Conservation (phyloP, 1,140 invertebrate species). For the Pissodes strobi region DNA sequence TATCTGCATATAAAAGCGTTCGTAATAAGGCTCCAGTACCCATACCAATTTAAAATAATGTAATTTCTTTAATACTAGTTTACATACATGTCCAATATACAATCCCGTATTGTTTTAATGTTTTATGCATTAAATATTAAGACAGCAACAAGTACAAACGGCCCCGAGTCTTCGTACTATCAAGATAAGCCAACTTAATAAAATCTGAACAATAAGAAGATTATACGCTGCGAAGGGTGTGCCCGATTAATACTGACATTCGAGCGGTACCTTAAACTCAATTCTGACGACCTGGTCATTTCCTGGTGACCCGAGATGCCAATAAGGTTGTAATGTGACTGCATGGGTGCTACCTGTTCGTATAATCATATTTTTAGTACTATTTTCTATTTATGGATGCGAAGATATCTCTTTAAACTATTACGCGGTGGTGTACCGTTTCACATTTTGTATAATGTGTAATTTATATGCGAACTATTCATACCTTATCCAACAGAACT, state of each 20-base stretch:
- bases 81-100: conserved; percentile 15
- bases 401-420: too few relatives aligned
- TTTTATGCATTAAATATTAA: conserved; percentile 32
- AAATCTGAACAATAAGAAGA: conserved; percentile 34
- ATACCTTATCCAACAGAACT: too few relatives aligned
- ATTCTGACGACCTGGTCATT: conserved; percentile 29
- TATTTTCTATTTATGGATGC: too few relatives aligned
- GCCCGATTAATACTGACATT: conserved; percentile 31
- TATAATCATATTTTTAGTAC: too few relatives aligned
- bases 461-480: too few relatives aligned
- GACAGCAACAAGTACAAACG: conserved; percentile 24
- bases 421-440: too few relatives aligned
- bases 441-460: too few relatives aligned
- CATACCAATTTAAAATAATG: conserved; percentile 15
- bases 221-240: conserved; percentile 29
- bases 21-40: not conserved
- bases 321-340: conserved; percentile 3
- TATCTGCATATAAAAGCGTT: conserved; percentile 1
- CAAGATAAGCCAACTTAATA: conserved; percentile 32
- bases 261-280: conserved; percentile 29
- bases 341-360: conserved; percentile 18
- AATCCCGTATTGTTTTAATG: conserved; percentile 23
- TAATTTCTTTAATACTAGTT: conserved; percentile 18
- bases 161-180: conserved; percentile 17
- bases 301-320: conserved; percentile 26